Evolutionary conservation across 2,888 invertebrate genomes (phyloP), one percentile per base, ranked within the genome.

Genomic region (Chrysotoxum bicinctum): DNA sequence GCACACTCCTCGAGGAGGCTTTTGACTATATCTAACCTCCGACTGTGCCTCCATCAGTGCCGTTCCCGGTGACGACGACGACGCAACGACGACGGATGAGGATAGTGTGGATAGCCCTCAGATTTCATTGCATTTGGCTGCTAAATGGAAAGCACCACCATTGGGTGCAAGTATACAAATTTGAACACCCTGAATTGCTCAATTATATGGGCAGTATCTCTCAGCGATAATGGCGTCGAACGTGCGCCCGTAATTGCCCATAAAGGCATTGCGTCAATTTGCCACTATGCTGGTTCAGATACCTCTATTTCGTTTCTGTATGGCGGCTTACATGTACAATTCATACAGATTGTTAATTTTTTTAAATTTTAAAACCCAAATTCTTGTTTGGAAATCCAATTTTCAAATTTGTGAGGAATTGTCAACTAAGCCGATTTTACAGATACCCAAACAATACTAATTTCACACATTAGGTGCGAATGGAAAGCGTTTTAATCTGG

Each of bases 381-480:
- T 79, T 40, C 37, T 60, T 72, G 72, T 68, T 62, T 76, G n/a
- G 16, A 72, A 79, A 80, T 80, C 80, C 52, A 54, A 85, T 81
- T 81, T 80, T 85, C 19, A 43, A 77, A 73, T 81, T 85, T 77
- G 9, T 64, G 21, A 26, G 54, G 48, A 21, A 85, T 76, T 84
- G 80, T 80, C 72, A 60, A 40, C 64, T 85, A 85, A 85, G 66
- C 85, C 81, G 85, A 73, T 77, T 62, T 35, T 48, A 32, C 50
- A 75, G 35, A 74, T 72, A 37, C 8, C 35, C 72, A 56, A 76
- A 81, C 85, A 80, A 81, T 68, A 85, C 81, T 81, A 85, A 85
- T 85, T 85, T 85, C 85, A 85, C 85, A 81, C 85, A 81, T 81
- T 85, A 81, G 85, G 62, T 72, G 68, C 43, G 60, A 64, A 76